Base-by-base conservation (phyloP, 2,888 invertebrate genomes). In the Mystacides longicornis region DNA sequence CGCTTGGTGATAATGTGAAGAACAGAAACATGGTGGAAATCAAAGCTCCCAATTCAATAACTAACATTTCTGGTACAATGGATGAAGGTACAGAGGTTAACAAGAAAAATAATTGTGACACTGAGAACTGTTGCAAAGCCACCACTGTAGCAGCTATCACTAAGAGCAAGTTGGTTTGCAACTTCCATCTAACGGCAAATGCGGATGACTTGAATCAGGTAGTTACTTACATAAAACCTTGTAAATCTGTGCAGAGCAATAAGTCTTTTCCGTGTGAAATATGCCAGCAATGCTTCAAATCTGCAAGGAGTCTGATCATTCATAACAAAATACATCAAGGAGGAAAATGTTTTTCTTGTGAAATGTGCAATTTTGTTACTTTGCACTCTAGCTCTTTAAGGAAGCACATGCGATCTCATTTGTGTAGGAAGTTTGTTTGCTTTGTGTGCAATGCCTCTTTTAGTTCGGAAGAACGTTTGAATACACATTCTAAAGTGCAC, bases 271-370 rank as follows among this genome's bases (percentile, higher is more conserved):
- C 18, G 9, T 48, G 48, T n/a, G 23, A 48, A 5, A 18, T 23
- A 16, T 48, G 48, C 23, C 14, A n/a, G 5, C 3, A 48, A 27
- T 18, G 14, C n/a, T 54, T 42, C n/a, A 54, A 43, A n/a, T 21
- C 16, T 9, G 22, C 31, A 18, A 16, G 31, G 20, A 21, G 50
- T 49, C 31, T 54, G 3, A 54, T 42, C 2, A 42, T 19, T 11
- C 54, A 54, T 18, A 19, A 42, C 11, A 19, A 21, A 7, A 54
- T 43, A n/a, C 54, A 54, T 16, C 22, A 16, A 21, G 45, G 45
- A 2, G 49, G 45, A 18, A 54, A 54, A 20, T 23, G 27, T 1
- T 54, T 50, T 43, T 16, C 9, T 3, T 54, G 54, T 23, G 48
- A 48, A 3, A 7, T 7, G 7, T 48, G 48, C 23, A n/a, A 23